Percentiles rank a stretch among this genome's conserved stretches.
These are phyloP conservation scores for Zapus hudsonius DNA, from an alignment of 2,113 vertebrate species.

Conservation along the genomic window DNA sequence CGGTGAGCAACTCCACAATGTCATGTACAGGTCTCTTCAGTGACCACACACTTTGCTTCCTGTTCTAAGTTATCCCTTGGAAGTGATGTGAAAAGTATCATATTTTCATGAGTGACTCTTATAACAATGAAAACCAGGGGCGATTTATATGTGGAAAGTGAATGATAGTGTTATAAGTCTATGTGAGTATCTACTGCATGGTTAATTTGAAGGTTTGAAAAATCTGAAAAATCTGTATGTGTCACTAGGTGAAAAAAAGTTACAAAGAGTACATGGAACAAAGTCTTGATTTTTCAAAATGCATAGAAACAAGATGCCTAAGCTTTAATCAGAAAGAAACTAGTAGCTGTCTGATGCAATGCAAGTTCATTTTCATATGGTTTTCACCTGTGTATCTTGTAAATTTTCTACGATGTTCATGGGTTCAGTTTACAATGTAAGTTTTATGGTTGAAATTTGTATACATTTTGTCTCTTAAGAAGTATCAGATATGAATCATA, in stretches of 20 bases:
- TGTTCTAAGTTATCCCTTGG: neutral
- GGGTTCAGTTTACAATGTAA: neutral
- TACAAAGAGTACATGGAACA: neutral
- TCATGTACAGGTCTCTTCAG: neutral
- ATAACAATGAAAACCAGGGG: neutral
- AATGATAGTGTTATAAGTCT: neutral
- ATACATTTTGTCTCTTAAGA: neutral
- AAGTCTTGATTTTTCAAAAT: neutral
- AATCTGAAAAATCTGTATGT: neutral
- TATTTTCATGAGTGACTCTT: neutral
- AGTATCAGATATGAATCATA: neutral
- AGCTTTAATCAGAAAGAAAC: too few species aligned
- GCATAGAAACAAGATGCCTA: neutral
- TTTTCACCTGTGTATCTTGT: neutral
- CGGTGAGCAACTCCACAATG: neutral
- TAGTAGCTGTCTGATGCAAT: neutral
- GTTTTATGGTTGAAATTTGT: too few species aligned
- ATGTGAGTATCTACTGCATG: neutral
- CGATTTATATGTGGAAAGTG: neutral
- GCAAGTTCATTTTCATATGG: neutral
- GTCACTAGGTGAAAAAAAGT: rapidly evolving
- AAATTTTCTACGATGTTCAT: too few species aligned
- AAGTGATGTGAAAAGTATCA: neutral
- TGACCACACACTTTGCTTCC: neutral
- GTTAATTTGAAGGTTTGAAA: neutral